Evolutionary conservation across 2,888 invertebrate genomes (phyloP), one percentile per base, ranked within the genome.

Genomic region (Cerastis leucographa): DNA sequence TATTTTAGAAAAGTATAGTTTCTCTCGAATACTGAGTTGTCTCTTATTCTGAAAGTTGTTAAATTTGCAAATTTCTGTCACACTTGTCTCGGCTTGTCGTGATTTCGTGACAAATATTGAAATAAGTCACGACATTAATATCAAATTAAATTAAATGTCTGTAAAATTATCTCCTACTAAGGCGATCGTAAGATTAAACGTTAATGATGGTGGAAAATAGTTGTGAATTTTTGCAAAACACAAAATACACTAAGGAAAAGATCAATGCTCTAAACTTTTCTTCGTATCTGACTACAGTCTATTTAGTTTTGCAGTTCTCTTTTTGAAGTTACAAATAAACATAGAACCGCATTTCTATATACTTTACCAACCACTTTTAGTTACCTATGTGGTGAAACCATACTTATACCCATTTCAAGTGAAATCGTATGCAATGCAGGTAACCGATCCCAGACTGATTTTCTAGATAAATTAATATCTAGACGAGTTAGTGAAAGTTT

Each of bases 381-480:
- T n/a, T 12, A 35, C 35, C 35, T 35, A 35, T 17, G 29, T 68
- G 44, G 40, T 68, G 40, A 46, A 64, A 68, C n/a, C 6, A 25
- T 35, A 35, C 19, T 19, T 22, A 40, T 11, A 62, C 40, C 40
- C 46, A 35, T 44, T 65, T 46, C 59, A 62, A 74, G 67, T 78
- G 44, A 71, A 80, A 70, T 71, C 40, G 56, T 76, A 69, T 61
- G 54, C 66, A 62, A 46, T 46, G 11, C 54, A 56, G n/a, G 71
- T 70, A 67, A 64, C 46, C 12, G 64, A 74, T 80, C 74, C 74
- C 56, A 73, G 66, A 80, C 54, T 19, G 70, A 71, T 44, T 73
- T 71, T 61, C 84, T 81, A 74, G 29, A 64, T 81, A 71, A 80
- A 64, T 29, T 61, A 70, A 78, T 81, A 81, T 59, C 71, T 64